These are phyloP conservation scores for Holotrichia oblita DNA, from an alignment of 1,140 invertebrate species.

Conservation along the genomic window DNA sequence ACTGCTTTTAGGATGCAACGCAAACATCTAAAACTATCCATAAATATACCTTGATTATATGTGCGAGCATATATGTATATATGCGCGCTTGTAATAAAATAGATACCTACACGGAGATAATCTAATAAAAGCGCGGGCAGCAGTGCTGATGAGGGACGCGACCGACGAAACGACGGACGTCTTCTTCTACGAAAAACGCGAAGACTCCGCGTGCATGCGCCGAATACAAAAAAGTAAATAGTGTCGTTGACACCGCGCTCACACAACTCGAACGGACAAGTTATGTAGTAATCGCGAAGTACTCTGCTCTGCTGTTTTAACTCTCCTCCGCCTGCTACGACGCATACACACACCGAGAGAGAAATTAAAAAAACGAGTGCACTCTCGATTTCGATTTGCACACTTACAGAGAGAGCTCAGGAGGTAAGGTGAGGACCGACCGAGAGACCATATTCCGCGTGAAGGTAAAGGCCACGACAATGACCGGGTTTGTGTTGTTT, in stretches of 20 bases:
- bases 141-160: no score
- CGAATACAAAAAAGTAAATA: slow-evolving; percentile 42
- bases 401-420: slow-evolving; percentile 43
- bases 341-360: background rate
- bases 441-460: slow-evolving; percentile 36
- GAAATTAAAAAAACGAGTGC: slow-evolving; percentile 49
- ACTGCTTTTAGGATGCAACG: no score
- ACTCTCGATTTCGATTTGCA: slow-evolving; percentile 58
- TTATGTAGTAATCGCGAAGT: slow-evolving; percentile 45
- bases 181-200: slow-evolving; percentile 20
- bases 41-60: no score
- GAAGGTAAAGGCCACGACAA: slow-evolving; percentile 58
- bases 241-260: slow-evolving; percentile 41
- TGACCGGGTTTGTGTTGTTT: slow-evolving; percentile 51
- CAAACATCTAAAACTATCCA: no score
- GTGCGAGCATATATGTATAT: no score
- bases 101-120: background rate
- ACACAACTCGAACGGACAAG: background rate
- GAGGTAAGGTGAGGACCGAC: no score
- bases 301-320: slow-evolving; percentile 9
- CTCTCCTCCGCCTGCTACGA: background rate
- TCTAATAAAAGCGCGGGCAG: slow-evolving; percentile 22
- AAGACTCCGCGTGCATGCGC: slow-evolving; percentile 26
- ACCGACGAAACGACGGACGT: background rate
- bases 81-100: no score